phyloP scores from a whole-genome alignment of 2,888 invertebrate genomes.

The Trichopria drosophilae region DNA sequence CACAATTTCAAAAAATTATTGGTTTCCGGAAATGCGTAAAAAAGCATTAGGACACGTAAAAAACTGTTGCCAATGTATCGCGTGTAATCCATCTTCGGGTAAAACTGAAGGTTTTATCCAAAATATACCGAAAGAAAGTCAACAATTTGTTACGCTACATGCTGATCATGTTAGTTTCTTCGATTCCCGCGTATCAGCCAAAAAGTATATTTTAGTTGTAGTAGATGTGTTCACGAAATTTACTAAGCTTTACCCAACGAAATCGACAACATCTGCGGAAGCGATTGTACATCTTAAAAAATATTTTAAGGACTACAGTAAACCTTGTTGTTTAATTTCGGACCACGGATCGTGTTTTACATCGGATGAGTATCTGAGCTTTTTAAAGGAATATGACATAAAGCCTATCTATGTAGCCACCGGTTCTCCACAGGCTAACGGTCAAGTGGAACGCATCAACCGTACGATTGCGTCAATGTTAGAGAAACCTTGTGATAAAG shows the following conservation, averaged over 20 bases:
- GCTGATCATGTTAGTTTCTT: background rate
- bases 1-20: background rate
- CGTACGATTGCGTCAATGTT: constrained; percentile 21
- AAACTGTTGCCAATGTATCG: background rate
- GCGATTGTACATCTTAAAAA: constrained; percentile 11
- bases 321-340: constrained; percentile 13
- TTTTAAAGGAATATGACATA: constrained; percentile 15
- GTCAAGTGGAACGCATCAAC: constrained; percentile 32
- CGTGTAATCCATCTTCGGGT: background rate
- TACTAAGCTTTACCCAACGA: constrained; percentile 20
- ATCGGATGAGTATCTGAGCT: constrained; percentile 27
- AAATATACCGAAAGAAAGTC: background rate
- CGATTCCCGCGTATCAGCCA: background rate
- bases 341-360: constrained; percentile 30
- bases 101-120: background rate
- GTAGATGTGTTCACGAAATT: constrained; percentile 28
- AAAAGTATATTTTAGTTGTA: constrained; percentile 19
- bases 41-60: background rate
- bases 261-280: constrained; percentile 17
- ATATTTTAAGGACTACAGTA: constrained; percentile 14
- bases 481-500: constrained; percentile 14
- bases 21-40: background rate
- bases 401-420: constrained; percentile 24
- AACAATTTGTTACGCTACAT: background rate
- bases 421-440: constrained; percentile 33